phyloP scores from a whole-genome alignment of 2,113 vertebrate genomes.

The Burhinus bistriatus region DNA sequence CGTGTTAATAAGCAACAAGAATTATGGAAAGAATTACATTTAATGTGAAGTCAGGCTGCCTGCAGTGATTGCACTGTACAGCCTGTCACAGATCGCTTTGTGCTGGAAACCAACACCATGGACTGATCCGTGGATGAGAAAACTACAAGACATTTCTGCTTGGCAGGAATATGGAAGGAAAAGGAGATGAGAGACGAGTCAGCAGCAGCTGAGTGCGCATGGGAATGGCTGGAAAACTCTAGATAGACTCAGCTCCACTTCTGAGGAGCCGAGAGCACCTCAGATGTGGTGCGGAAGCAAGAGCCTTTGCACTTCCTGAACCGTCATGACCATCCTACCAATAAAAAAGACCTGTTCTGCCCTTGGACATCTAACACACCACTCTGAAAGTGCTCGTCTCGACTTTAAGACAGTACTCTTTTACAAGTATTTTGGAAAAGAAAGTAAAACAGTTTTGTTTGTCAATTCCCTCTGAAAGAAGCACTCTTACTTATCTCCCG shows the following conservation, averaged over 20 bases:
- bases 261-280: not conserved
- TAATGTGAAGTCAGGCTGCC: conserved; percentile 49
- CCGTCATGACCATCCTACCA: not conserved
- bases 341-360: not conserved
- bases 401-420: not conserved
- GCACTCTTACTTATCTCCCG: not conserved
- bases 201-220: not conserved
- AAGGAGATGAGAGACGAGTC: not conserved
- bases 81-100: conserved; percentile 47
- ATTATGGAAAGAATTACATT: conserved; percentile 50
- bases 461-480: not conserved
- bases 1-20: conserved; percentile 39
- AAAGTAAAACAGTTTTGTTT: not conserved
- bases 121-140: conserved; percentile 28
- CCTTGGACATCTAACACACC: not conserved
- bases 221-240: not conserved
- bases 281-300: not conserved
- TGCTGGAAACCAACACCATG: conserved; percentile 21
- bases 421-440: not conserved
- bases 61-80: not conserved
- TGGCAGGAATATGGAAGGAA: not conserved
- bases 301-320: not conserved
- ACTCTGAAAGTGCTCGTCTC: not conserved
- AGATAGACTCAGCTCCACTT: not conserved
- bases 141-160: conserved; percentile 33